Evolutionary conservation across 2,113 vertebrate species (phyloP).

Genomic region (Oophaga pumilio): DNA sequence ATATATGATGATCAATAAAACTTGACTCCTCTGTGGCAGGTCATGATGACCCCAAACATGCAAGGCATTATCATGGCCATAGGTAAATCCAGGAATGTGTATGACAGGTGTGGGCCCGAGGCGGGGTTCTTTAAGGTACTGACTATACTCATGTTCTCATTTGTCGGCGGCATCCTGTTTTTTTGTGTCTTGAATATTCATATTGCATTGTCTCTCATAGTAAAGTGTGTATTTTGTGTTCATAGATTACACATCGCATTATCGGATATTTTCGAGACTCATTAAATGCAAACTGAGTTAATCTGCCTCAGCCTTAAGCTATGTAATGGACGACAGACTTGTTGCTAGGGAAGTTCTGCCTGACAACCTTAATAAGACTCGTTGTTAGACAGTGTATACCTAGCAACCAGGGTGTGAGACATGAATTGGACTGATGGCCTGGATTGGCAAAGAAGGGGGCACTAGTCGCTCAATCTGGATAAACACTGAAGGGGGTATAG

Average conservation of each 20-base stretch:
- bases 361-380: neutral
- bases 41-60: conserved; percentile 99
- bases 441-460: neutral
- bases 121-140: conserved; percentile 99
- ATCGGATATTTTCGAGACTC: neutral
- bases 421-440: neutral
- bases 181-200: conserved; percentile 1
- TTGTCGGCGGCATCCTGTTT: conserved; percentile 58
- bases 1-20: conserved; percentile 71
- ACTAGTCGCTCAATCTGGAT: no score
- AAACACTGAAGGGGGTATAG: no score
- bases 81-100: conserved; percentile 95
- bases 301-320: neutral
- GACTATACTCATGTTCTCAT: conserved; percentile 66
- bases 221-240: neutral
- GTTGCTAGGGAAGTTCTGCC: neutral
- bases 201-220: conserved; percentile 13
- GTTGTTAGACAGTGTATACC: neutral
- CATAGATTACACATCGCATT: neutral
- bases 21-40: conserved; percentile 86
- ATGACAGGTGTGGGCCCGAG: conserved; percentile 97
- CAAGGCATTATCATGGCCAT: conserved; percentile 99
- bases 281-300: neutral
- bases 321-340: neutral
- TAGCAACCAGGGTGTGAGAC: neutral